Percentiles rank a stretch among this genome's conserved stretches.
Conservation (phyloP, 2,888 invertebrate species). For the Arctia plantaginis region DNA sequence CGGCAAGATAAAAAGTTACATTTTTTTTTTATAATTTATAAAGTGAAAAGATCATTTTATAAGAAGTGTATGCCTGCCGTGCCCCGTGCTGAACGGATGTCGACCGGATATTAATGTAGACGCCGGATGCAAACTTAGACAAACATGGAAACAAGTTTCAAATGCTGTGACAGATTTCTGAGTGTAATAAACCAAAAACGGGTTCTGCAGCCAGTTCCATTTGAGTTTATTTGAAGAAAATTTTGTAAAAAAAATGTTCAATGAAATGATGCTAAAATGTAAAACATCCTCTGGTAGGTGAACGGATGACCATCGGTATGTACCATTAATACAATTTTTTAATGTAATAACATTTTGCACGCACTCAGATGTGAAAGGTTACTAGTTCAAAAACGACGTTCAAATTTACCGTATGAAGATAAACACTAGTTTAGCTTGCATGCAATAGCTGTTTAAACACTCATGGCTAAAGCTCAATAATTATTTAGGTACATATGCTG, state of each 20-base stretch:
- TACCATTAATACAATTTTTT: conserved; percentile 19
- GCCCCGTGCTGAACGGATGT: conserved; percentile 40
- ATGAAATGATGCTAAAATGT: neutral
- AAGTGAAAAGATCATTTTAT: conserved; percentile 23
- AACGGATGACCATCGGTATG: conserved; percentile 9
- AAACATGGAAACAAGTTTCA: conserved; percentile 52
- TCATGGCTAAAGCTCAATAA: neutral
- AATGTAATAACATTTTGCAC: conserved; percentile 20
- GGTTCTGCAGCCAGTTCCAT: no score
- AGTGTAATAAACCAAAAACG: neutral
- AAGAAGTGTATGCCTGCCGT: conserved; percentile 23
- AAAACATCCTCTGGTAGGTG: neutral
- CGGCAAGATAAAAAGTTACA: neutral
- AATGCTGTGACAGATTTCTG: conserved; percentile 35
- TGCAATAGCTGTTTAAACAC: neutral
- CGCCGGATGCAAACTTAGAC: conserved; percentile 32
- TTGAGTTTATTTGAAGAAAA: neutral
- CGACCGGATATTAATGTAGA: conserved; percentile 43
- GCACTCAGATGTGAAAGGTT: conserved; percentile 12
- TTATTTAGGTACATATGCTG: neutral
- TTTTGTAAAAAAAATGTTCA: neutral
- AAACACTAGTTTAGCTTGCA: neutral
- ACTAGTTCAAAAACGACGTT: conserved; percentile 4
- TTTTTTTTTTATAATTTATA: neutral
- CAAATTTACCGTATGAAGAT: neutral